Evolutionary conservation across 2,888 invertebrate species (phyloP).

Genomic region (Drosophila peninsularis): DNA sequence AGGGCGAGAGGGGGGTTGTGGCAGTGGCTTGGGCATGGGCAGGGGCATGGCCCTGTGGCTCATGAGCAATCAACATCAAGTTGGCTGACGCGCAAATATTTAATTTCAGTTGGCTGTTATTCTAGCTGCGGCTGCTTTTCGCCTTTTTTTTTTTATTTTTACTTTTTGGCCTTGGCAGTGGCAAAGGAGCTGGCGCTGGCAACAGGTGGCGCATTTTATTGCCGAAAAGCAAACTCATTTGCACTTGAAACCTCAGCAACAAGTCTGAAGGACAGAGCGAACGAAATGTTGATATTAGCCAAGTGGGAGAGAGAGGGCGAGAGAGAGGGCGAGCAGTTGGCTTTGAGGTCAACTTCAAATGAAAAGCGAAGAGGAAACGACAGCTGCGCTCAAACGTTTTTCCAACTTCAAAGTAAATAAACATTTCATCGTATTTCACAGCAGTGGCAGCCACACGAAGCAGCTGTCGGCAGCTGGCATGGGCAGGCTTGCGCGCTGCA

Average conservation of each 20-base stretch:
- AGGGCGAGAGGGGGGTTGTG: neutral
- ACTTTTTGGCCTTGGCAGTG: slow-evolving; percentile 12
- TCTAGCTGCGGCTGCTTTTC: slow-evolving; percentile 42
- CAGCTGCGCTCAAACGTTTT: slow-evolving; percentile 30
- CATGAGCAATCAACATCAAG: slow-evolving; percentile 61
- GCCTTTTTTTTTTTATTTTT: neutral
- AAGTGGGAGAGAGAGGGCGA: neutral
- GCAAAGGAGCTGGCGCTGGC: slow-evolving; percentile 13
- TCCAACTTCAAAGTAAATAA: slow-evolving; percentile 66
- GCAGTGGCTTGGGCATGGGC: too few species aligned
- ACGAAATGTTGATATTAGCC: slow-evolving; percentile 68
- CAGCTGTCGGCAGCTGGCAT: slow-evolving; percentile 5
- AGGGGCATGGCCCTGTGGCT: neutral
- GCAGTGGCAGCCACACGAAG: neutral
- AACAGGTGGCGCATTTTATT: slow-evolving; percentile 68
- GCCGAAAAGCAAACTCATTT: slow-evolving; percentile 69
- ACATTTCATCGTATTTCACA: slow-evolving; percentile 44
- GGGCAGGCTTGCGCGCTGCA: slow-evolving; percentile 4
- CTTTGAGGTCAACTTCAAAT: slow-evolving; percentile 54
- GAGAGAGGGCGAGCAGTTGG: slow-evolving; percentile 31
- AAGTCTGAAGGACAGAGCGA: slow-evolving; percentile 45
- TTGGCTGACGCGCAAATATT: slow-evolving; percentile 63
- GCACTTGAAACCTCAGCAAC: slow-evolving; percentile 65
- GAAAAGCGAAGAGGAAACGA: neutral
- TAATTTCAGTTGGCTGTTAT: slow-evolving; percentile 60